A percentile compares a stretch with the other conserved stretches of the same genome.
Evolutionary conservation across 2,888 invertebrate species (phyloP).

Genomic region (Caenorhabditis virilis): DNA sequence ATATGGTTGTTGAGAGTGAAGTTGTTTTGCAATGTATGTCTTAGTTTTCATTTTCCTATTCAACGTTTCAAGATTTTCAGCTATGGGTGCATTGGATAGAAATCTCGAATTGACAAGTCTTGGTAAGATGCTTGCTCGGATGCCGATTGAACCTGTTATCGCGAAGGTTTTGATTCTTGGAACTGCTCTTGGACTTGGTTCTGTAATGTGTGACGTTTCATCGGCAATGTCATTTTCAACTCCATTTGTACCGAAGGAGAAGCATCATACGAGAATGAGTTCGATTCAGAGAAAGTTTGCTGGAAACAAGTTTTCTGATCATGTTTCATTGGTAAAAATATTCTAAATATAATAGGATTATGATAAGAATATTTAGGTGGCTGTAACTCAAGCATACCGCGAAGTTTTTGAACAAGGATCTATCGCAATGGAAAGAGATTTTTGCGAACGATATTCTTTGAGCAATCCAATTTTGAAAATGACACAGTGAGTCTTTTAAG

Average conservation of each 20-base stretch:
- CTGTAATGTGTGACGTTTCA: slow-evolving; percentile 88
- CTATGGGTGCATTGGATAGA: slow-evolving; percentile 78
- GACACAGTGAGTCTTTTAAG: slow-evolving; percentile 73
- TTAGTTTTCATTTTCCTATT: not conserved
- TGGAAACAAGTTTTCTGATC: slow-evolving; percentile 87
- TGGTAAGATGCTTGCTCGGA: slow-evolving; percentile 87
- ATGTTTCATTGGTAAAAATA: slow-evolving; percentile 88
- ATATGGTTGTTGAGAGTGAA: slow-evolving; percentile 97
- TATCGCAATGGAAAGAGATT: slow-evolving; percentile 76
- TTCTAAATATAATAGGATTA: slow-evolving; percentile 9
- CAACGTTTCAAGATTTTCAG: slow-evolving; percentile 29
- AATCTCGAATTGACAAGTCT: slow-evolving; percentile 88
- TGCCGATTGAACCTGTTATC: slow-evolving; percentile 92
- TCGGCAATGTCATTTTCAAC: slow-evolving; percentile 94
- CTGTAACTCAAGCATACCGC: slow-evolving; percentile 81
- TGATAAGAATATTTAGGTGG: slow-evolving; percentile 71
- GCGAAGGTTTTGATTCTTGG: slow-evolving; percentile 96
- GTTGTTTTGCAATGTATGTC: slow-evolving; percentile 74
- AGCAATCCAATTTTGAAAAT: slow-evolving; percentile 87
- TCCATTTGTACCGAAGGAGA: slow-evolving; percentile 78
- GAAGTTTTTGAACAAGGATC: slow-evolving; percentile 69
- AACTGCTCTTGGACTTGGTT: slow-evolving; percentile 84
- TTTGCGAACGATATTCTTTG: slow-evolving; percentile 89
- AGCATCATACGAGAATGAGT: slow-evolving; percentile 76
- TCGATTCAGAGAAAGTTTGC: slow-evolving; percentile 78